Evolutionary conservation across 2,888 invertebrate genomes (phyloP).

Genomic region (Marronus borbonicus): DNA sequence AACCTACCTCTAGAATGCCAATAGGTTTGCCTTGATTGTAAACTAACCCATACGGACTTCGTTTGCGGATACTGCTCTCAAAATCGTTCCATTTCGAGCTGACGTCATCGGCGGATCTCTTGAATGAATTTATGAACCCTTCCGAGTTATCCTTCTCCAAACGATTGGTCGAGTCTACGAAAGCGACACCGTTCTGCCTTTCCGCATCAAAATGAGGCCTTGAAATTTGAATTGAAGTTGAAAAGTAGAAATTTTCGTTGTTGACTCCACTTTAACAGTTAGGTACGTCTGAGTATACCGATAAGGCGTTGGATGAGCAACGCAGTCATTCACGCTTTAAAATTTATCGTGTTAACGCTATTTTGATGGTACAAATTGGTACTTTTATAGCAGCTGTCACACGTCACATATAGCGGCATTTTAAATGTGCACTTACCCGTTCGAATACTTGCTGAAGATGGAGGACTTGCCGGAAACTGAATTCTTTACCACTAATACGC

Average conservation of each 20-base stretch:
- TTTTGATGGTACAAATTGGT: too few relatives aligned
- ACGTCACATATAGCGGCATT: conserved; percentile 3
- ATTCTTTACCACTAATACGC: conserved; percentile 33
- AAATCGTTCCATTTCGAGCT: conserved; percentile 41
- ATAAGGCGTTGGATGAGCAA: too few relatives aligned
- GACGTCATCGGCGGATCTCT: conserved; percentile 46
- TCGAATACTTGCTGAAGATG: conserved; percentile 48
- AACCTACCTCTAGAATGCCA: conserved; percentile 59
- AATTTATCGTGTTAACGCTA: not conserved
- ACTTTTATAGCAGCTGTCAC: conserved; percentile 30
- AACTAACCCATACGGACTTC: conserved; percentile 59
- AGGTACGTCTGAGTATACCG: too few relatives aligned
- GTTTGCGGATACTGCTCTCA: conserved; percentile 32
- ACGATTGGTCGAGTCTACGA: conserved; percentile 38
- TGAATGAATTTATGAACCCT: conserved; percentile 41
- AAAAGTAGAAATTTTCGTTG: not conserved
- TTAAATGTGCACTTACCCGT: conserved; percentile 44
- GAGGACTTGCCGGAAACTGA: conserved; percentile 45
- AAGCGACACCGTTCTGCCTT: conserved; percentile 39
- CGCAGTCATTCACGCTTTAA: not conserved
- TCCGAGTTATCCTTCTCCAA: conserved; percentile 39
- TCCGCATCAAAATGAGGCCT: conserved; percentile 44
- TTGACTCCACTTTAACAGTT: too few relatives aligned
- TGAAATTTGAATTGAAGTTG: conserved; percentile 6
- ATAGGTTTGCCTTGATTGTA: conserved; percentile 60